Percentiles rank a stretch among this genome's conserved stretches.
Conservation (phyloP, 1,140 invertebrate species). For the Aethina tumida region DNA sequence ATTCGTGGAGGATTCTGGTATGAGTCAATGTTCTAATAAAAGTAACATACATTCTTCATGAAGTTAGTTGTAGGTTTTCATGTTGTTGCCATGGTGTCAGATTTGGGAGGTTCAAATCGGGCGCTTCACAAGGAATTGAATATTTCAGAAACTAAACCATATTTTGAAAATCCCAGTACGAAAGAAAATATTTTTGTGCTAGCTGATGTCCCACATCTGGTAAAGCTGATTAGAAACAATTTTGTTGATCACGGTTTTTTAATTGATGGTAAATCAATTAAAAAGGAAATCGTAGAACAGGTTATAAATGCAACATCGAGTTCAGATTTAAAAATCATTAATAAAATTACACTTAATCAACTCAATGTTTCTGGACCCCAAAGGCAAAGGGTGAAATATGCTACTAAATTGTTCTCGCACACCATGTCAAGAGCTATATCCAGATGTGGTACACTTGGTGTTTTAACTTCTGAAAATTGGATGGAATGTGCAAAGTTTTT, state of each 20-base stretch:
- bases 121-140: slow-evolving; percentile 4
- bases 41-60: not conserved
- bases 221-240: slow-evolving; percentile 15
- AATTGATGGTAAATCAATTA: no score
- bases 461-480: slow-evolving; percentile 6
- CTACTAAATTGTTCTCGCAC: slow-evolving; percentile 13
- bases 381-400: no score
- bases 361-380: not conserved
- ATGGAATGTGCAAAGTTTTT: slow-evolving; percentile 9
- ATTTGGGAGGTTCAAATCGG: slow-evolving; percentile 11
- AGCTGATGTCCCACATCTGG: slow-evolving; percentile 11
- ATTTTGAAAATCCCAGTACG: slow-evolving; percentile 6
- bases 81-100: slow-evolving; percentile 7
- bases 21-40: no score
- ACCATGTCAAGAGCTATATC: slow-evolving; percentile 8
- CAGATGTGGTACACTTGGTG: slow-evolving; percentile 7
- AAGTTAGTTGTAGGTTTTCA: slow-evolving; percentile 6
- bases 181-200: slow-evolving; percentile 11
- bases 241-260: slow-evolving; percentile 11
- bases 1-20: slow-evolving; percentile 10
- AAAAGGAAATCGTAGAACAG: slow-evolving; percentile 6
- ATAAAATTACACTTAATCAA: slow-evolving; percentile 6
- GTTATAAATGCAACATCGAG: slow-evolving; percentile 2
- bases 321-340: slow-evolving; percentile 7
- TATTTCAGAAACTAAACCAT: slow-evolving; percentile 1